phyloP scores from a whole-genome alignment of 2,888 invertebrate species.

The Sinodicranocentrus sp. region DNA sequence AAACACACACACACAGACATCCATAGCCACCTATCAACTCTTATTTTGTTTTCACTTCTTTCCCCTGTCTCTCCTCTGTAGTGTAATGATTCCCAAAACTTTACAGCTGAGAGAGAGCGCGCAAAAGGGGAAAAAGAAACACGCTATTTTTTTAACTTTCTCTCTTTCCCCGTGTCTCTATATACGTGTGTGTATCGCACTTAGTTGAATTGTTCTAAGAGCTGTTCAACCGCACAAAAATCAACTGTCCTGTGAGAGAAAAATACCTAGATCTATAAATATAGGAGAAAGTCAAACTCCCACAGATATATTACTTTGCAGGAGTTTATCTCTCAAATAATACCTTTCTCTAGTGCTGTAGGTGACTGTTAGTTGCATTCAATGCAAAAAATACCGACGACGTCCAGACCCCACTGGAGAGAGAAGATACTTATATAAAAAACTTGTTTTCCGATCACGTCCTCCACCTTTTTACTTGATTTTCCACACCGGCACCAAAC shows the following conservation, averaged over 20 bases:
- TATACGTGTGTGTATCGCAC: constrained; percentile 8
- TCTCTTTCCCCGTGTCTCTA: neutral
- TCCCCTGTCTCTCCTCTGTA: neutral
- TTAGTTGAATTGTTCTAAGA: constrained; percentile 23
- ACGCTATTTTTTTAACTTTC: neutral
- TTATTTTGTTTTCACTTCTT: neutral
- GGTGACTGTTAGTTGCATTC: constrained; percentile 21
- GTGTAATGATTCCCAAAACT: constrained; percentile 7
- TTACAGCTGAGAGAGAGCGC: too few species aligned
- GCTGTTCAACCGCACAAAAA: constrained; percentile 19
- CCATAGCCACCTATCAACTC: neutral
- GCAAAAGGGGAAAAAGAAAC: neutral
- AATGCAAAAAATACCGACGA: constrained; percentile 33
- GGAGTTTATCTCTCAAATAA: too few species aligned
- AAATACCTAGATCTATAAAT: neutral
- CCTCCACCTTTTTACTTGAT: constrained; percentile 72
- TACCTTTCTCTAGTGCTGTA: neutral
- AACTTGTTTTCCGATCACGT: constrained; percentile 75
- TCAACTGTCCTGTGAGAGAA: neutral
- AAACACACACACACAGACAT: neutral
- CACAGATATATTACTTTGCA: too few species aligned
- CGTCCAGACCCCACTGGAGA: too few species aligned
- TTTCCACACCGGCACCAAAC: constrained; percentile 72
- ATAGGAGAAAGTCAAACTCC: neutral
- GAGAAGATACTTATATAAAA: constrained; percentile 43